These are phyloP conservation scores for Sakesphorus luctuosus DNA, from an alignment of 2,113 vertebrate genomes.

Conservation along the genomic window DNA sequence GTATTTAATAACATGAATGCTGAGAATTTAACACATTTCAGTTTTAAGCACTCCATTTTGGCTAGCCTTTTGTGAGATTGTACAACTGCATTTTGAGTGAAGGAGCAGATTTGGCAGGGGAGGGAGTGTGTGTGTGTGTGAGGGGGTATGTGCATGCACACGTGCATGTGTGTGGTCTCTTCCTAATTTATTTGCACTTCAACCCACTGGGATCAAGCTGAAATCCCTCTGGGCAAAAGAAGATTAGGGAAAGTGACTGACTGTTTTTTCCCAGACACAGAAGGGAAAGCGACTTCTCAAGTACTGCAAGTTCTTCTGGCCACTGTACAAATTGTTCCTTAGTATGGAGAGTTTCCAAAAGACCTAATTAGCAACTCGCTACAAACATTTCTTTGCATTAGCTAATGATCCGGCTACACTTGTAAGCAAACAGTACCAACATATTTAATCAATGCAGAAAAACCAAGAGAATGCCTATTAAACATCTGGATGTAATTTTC, in stretches of 20 bases:
- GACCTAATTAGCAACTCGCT: constrained; percentile 83
- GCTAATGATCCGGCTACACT: constrained; percentile 85
- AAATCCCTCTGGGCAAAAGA: constrained; percentile 77
- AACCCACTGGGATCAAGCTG: constrained; percentile 71
- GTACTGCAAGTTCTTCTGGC: constrained; percentile 79
- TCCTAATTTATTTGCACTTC: constrained; percentile 81
- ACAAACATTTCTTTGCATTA: constrained; percentile 87
- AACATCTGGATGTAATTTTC: constrained; percentile 90
- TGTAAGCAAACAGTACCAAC: constrained; percentile 88
- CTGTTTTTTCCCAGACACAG: constrained; percentile 71
- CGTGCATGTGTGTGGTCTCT: constrained; percentile 76
- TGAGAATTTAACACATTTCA: constrained; percentile 68
- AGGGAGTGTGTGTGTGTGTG: not conserved
- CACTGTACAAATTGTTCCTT: constrained; percentile 80
- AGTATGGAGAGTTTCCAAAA: constrained; percentile 83
- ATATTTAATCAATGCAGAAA: constrained; percentile 86
- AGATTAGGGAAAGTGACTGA: constrained; percentile 73
- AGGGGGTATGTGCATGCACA: accelerated
- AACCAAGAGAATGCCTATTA: constrained; percentile 85
- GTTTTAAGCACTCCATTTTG: constrained; percentile 37
- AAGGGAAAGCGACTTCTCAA: constrained; percentile 77
- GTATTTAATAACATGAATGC: constrained; percentile 80
- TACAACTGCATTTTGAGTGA: constrained; percentile 32
- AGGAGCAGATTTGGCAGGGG: not conserved
- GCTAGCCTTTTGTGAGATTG: not conserved